Evolutionary conservation across 2,888 invertebrate genomes (phyloP).

Genomic region (Chloroclysta siterata): DNA sequence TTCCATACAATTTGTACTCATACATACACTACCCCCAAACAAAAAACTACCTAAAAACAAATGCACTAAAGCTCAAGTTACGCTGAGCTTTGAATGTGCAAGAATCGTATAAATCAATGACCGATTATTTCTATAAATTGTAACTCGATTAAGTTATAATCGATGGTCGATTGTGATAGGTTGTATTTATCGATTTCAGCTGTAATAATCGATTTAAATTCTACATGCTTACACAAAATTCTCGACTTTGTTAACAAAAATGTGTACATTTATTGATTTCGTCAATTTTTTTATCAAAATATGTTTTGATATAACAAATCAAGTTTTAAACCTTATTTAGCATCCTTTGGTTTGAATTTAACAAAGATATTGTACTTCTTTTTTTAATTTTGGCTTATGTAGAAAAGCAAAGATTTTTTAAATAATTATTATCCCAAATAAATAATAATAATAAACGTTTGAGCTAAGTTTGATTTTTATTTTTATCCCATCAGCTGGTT

Average conservation of each 20-base stretch:
- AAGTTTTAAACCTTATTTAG: no score
- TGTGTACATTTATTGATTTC: not conserved
- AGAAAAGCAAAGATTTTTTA: no score
- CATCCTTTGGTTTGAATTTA: no score
- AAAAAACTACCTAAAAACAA: slow-evolving; percentile 45
- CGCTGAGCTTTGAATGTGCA: slow-evolving; percentile 35
- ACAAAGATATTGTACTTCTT: no score
- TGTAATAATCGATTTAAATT: slow-evolving; percentile 39
- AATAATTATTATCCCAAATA: no score
- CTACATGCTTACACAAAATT: slow-evolving; percentile 21
- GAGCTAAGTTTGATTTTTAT: no score
- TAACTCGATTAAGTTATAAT: slow-evolving; percentile 83
- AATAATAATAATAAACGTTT: no score
- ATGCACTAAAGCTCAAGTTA: slow-evolving; percentile 39
- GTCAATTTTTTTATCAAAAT: not conserved
- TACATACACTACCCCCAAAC: slow-evolving; percentile 44
- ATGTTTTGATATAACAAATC: no score
- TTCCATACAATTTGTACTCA: slow-evolving; percentile 77
- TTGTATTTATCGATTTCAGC: slow-evolving; percentile 46
- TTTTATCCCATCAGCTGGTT: no score
- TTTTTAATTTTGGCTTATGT: no score
- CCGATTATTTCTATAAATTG: slow-evolving; percentile 84
- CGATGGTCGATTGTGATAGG: slow-evolving; percentile 71
- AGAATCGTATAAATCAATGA: slow-evolving; percentile 75
- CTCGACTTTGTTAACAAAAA: slow-evolving; percentile 1